Evolutionary conservation across 2,888 invertebrate genomes (phyloP).

Genomic region (Aleiodes alternator): DNA sequence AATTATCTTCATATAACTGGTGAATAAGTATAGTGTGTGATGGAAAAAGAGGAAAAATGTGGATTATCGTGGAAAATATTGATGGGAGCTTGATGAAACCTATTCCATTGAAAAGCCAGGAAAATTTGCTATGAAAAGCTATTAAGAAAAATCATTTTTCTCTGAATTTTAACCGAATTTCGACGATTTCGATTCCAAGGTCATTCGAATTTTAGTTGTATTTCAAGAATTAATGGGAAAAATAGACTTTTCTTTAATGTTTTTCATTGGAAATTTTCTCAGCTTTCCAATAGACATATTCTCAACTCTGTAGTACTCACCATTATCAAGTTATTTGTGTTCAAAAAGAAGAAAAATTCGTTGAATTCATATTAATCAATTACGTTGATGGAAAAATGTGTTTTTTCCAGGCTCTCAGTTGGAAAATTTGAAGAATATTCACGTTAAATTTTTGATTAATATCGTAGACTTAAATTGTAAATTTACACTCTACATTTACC

Average conservation of each 20-base stretch:
- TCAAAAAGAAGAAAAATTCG: neutral
- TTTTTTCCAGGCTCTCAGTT: neutral
- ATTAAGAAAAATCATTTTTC: slow-evolving; percentile 3
- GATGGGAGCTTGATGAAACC: too few species aligned
- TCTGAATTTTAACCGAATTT: neutral
- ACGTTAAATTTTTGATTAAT: neutral
- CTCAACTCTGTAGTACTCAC: too few species aligned
- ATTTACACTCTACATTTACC: slow-evolving; percentile 33
- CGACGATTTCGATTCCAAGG: neutral
- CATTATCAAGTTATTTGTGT: too few species aligned
- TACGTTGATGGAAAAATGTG: neutral
- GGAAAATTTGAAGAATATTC: neutral
- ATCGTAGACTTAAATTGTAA: slow-evolving; percentile 10
- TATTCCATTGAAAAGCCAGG: too few species aligned
- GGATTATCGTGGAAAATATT: too few species aligned
- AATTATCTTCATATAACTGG: neutral
- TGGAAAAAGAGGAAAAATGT: neutral
- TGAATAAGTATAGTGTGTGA: neutral
- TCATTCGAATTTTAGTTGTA: too few species aligned
- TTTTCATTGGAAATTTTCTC: too few species aligned
- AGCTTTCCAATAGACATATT: too few species aligned
- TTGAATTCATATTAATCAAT: neutral
- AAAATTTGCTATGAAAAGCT: too few species aligned
- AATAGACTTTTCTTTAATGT: too few species aligned
- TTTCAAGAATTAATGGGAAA: too few species aligned